phyloP scores from a whole-genome alignment of 2,797 vertebrate species.

The Malurus leucopterus region DNA sequence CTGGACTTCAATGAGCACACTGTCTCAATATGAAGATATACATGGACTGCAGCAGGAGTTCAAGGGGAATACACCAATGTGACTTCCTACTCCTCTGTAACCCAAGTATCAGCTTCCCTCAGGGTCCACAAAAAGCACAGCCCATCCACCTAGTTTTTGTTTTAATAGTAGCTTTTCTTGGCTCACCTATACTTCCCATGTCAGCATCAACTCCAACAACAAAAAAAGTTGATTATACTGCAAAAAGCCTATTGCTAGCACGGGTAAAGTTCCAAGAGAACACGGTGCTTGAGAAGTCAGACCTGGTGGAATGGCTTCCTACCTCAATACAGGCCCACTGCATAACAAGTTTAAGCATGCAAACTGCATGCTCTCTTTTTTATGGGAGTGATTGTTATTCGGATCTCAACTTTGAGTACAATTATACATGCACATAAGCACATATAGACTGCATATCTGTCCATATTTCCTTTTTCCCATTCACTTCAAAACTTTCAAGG shows the following conservation, averaged over 20 bases:
- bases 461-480: background rate
- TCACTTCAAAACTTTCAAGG: background rate
- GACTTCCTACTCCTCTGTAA: background rate
- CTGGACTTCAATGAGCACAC: background rate
- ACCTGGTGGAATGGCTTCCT: background rate
- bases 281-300: accelerated
- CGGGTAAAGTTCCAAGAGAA: background rate
- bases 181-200: background rate
- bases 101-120: background rate
- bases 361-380: background rate
- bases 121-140: background rate
- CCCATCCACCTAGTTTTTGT: background rate
- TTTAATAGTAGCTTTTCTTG: background rate
- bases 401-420: background rate
- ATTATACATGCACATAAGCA: background rate
- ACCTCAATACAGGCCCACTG: background rate
- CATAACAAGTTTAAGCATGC: background rate
- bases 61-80: accelerated
- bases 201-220: background rate
- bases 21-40: background rate
- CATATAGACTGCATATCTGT: background rate
- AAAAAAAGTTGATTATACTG: background rate
- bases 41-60: background rate
- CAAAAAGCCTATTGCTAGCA: background rate
- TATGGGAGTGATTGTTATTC: background rate